These are phyloP conservation scores for Elaphurus davidianus DNA, from an alignment of 2,113 vertebrate species.

Conservation along the genomic window DNA sequence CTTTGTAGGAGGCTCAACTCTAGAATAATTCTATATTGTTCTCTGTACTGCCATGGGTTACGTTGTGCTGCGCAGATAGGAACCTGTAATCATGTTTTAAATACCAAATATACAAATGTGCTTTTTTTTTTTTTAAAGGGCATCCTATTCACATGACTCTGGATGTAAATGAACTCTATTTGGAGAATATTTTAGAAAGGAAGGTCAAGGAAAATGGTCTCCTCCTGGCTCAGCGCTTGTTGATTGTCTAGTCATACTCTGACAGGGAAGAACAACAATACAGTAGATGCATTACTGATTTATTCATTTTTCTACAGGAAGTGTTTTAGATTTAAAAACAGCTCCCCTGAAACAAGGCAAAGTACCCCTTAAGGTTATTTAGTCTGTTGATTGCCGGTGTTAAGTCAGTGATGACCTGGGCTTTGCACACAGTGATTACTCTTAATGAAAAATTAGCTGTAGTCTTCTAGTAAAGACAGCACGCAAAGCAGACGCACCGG, in stretches of 20 bases:
- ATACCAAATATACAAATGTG: background rate
- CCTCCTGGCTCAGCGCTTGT: background rate
- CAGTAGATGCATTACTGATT: background rate
- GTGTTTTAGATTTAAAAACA: background rate
- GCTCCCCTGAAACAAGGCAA: background rate
- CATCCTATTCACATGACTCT: background rate
- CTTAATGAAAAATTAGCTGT: background rate
- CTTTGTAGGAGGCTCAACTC: constrained; percentile 44
- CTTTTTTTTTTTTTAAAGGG: background rate
- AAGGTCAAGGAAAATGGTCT: background rate
- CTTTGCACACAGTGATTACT: background rate
- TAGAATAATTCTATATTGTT: constrained; percentile 59
- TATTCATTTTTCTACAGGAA: constrained; percentile 7
- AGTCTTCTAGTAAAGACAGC: background rate
- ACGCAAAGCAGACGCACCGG: background rate
- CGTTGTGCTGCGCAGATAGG: constrained; percentile 30
- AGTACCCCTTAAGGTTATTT: background rate
- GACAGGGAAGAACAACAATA: background rate
- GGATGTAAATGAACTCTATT: background rate
- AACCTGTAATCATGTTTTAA: constrained; percentile 45
- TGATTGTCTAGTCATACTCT: background rate
- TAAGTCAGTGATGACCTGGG: background rate
- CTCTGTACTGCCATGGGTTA: constrained; percentile 62
- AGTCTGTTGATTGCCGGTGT: constrained; percentile 6
- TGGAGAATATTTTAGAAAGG: constrained; percentile 4